phyloP scores from a whole-genome alignment of 2,113 vertebrate genomes.

The Hypocryptadius cinnamomeus region DNA sequence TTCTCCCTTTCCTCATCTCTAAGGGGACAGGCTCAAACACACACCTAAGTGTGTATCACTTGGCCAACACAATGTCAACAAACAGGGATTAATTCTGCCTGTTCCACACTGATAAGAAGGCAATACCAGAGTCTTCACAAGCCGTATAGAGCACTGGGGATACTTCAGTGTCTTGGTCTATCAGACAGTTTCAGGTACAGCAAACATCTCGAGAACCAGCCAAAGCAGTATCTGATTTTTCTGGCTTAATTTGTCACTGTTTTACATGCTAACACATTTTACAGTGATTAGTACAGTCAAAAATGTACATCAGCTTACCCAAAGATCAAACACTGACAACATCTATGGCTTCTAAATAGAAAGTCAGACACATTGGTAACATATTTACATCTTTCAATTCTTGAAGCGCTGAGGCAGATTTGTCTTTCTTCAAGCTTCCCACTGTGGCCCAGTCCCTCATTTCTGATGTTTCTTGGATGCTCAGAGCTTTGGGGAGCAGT shows the following conservation, averaged over 20 bases:
- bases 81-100: background rate
- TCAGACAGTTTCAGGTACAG: background rate
- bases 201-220: background rate
- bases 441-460: background rate
- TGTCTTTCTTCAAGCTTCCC: background rate
- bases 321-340: constrained; percentile 12
- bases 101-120: background rate
- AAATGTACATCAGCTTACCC: background rate
- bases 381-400: constrained; percentile 29
- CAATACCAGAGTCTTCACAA: background rate
- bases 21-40: background rate
- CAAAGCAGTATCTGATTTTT: background rate
- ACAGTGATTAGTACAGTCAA: background rate
- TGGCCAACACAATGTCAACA: background rate
- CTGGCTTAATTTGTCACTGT: background rate
- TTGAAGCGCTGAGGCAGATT: background rate
- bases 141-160: background rate
- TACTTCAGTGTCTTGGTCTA: background rate
- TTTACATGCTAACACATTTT: background rate
- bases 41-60: background rate
- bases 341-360: constrained; percentile 48
- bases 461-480: background rate
- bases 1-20: background rate
- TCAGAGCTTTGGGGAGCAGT: background rate
- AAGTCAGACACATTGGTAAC: background rate